phyloP scores from a whole-genome alignment of 2,797 vertebrate genomes.

The Tragelaphus oryx region DNA sequence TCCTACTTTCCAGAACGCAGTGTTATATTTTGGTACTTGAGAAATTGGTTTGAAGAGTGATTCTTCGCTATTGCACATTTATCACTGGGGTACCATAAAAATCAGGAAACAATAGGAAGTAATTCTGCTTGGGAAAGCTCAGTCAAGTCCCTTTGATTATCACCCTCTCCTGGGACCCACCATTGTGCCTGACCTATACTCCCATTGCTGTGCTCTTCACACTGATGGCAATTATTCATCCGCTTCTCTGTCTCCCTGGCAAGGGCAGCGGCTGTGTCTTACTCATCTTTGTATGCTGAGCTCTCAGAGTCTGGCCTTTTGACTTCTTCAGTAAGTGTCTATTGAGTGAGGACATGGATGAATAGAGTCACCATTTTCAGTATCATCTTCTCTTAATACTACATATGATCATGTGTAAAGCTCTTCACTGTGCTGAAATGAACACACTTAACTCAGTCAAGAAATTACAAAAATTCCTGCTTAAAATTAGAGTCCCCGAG shows the following conservation, averaged over 20 bases:
- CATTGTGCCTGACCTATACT: not conserved
- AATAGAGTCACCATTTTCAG: not conserved
- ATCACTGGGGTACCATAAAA: conserved; percentile 12
- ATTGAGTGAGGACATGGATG: not conserved
- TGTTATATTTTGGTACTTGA: conserved; percentile 15
- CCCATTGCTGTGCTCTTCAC: not conserved
- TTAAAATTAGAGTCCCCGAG: not conserved
- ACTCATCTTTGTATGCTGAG: not conserved
- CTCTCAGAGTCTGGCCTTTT: not conserved
- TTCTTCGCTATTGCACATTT: conserved; percentile 10
- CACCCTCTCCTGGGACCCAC: not conserved
- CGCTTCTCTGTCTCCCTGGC: not conserved
- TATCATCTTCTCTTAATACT: not conserved
- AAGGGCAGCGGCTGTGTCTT: not conserved
- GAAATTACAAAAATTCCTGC: not conserved
- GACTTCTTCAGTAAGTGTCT: not conserved
- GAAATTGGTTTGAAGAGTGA: conserved; percentile 28
- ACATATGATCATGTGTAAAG: not conserved
- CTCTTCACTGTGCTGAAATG: not conserved
- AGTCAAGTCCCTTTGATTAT: not conserved
- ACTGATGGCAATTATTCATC: not conserved
- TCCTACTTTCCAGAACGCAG: not conserved
- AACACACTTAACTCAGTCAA: not conserved
- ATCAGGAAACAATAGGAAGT: not conserved
- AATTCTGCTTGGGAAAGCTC: not conserved